phyloP scores from a whole-genome alignment of 2,113 vertebrate genomes.

The Rhinolophus sinicus region DNA sequence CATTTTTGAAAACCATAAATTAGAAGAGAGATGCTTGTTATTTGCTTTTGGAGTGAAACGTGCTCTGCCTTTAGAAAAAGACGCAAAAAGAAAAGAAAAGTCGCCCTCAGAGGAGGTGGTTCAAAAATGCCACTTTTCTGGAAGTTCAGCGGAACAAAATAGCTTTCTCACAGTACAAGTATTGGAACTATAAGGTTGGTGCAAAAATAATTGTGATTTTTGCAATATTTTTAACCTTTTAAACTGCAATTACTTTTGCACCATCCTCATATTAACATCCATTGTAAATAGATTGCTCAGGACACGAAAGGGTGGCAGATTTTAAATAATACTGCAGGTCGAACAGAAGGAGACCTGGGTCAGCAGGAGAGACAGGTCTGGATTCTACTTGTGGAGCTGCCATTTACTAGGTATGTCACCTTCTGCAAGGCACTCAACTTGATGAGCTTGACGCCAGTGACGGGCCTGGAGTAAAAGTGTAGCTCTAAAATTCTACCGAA shows the following conservation, averaged over 20 bases:
- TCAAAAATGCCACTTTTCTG: neutral
- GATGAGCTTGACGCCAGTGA: neutral
- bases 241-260: no score
- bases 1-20: slow-evolving; percentile 76
- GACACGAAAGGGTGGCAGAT: neutral
- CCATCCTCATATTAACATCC: neutral
- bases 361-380: neutral
- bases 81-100: neutral
- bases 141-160: neutral
- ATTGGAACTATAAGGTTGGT: neutral
- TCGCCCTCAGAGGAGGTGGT: neutral
- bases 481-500: neutral
- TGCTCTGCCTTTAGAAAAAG: slow-evolving; percentile 54
- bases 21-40: slow-evolving; percentile 73
- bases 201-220: no score
- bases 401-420: neutral
- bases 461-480: neutral
- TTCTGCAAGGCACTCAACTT: neutral
- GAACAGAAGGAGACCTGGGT: neutral
- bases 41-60: slow-evolving; percentile 53
- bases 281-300: neutral
- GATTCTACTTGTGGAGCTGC: neutral
- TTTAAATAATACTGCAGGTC: neutral
- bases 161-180: neutral
- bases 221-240: no score